Evolutionary conservation across 2,888 invertebrate genomes (phyloP).

Genomic region (Notodonta ziczac): DNA sequence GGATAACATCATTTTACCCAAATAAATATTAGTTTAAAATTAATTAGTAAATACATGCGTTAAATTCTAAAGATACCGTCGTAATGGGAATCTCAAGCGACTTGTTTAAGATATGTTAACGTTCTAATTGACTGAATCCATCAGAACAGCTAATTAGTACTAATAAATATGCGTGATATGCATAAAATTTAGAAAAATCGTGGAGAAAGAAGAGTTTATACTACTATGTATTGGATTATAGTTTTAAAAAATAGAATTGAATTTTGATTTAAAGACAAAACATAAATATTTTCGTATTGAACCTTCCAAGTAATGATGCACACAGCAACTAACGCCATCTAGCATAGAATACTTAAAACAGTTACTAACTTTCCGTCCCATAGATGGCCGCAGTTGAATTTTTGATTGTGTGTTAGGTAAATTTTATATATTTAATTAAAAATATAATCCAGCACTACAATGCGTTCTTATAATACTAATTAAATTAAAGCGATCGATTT

Average conservation of each 20-base stretch:
- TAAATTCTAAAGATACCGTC: constrained; percentile 1
- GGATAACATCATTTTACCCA: constrained; percentile 10
- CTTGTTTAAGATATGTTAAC: constrained; percentile 54
- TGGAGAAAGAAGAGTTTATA: constrained; percentile 64
- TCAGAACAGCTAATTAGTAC: constrained; percentile 59
- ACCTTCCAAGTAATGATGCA: neutral
- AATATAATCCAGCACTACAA: constrained; percentile 69
- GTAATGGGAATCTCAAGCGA: constrained; percentile 13
- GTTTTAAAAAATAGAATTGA: constrained; percentile 35
- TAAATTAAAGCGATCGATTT: constrained; percentile 67
- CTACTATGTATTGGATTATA: constrained; percentile 63
- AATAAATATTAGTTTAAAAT: neutral
- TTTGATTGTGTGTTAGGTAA: neutral
- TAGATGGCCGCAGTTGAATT: neutral
- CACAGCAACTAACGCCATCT: neutral
- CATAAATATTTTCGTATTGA: neutral
- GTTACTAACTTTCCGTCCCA: neutral
- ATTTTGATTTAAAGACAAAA: neutral
- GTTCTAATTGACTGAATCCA: constrained; percentile 72
- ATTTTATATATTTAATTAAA: constrained; percentile 16
- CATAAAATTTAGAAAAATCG: constrained; percentile 62
- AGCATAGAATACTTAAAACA: neutral
- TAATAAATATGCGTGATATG: constrained; percentile 71
- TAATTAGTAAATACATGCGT: constrained; percentile 35
- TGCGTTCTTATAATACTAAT: constrained; percentile 63